Conservation (phyloP, 2,888 invertebrate species). For the Temnothorax rugatulus region DNA sequence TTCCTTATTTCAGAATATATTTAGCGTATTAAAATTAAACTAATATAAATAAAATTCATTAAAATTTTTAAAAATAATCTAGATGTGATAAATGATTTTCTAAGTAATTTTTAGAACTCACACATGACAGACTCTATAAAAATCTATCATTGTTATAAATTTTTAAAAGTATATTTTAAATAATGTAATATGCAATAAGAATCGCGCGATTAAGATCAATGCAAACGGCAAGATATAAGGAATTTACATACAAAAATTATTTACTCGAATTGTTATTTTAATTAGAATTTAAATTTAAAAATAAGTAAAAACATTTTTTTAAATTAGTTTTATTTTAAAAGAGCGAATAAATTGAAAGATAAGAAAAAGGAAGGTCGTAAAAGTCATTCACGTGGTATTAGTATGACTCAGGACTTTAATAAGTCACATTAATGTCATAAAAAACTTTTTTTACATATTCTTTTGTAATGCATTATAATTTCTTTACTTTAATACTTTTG, state of each 20-base stretch:
- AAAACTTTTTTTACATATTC: background rate
- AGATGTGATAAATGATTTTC: background rate
- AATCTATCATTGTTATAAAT: background rate
- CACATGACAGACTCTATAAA: background rate
- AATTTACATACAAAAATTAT: background rate
- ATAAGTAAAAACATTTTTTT: background rate
- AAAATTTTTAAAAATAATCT: background rate
- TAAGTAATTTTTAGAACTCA: conserved; percentile 11
- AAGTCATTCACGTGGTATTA: background rate
- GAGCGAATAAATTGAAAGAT: background rate
- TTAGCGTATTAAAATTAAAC: background rate
- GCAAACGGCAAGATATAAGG: background rate
- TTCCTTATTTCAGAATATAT: background rate
- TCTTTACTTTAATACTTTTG: background rate
- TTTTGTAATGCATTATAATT: no score
- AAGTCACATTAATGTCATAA: background rate
- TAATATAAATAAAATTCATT: background rate
- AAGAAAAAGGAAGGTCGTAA: background rate
- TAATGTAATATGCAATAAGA: background rate
- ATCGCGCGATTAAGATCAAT: background rate
- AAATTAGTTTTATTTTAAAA: background rate
- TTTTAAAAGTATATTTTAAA: background rate
- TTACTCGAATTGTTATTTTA: background rate
- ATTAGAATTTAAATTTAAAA: background rate
- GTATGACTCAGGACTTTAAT: background rate